These are phyloP conservation scores for Nesoenas mayeri DNA, from an alignment of 2,113 vertebrate genomes.

Conservation along the genomic window DNA sequence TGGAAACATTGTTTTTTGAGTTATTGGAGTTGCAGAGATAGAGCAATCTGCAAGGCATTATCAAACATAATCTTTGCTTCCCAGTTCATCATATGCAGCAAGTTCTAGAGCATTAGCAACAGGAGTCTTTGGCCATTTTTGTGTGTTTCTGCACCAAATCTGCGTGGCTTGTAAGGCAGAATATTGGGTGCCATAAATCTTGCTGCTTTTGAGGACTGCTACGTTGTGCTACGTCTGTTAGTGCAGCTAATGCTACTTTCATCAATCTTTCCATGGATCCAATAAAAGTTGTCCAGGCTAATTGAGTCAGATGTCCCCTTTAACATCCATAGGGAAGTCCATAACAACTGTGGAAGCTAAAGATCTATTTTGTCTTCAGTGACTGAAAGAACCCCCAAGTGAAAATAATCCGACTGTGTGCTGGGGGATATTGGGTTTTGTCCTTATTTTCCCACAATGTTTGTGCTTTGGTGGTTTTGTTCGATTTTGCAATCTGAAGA, in stretches of 20 bases:
- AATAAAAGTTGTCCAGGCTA: background rate
- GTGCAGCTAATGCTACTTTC: background rate
- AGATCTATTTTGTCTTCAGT: background rate
- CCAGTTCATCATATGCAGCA: background rate
- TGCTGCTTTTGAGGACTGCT: background rate
- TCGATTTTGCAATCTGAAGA: background rate
- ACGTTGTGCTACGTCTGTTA: no score
- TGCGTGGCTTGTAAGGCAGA: background rate
- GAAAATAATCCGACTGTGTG: background rate
- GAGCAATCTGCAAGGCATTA: background rate
- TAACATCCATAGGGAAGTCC: background rate
- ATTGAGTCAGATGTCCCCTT: background rate
- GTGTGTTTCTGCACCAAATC: background rate
- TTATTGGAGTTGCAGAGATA: background rate
- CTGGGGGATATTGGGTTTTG: background rate
- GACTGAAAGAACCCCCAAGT: background rate
- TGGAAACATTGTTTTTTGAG: background rate
- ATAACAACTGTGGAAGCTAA: background rate
- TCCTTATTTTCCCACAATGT: background rate
- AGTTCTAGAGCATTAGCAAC: background rate
- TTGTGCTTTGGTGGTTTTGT: background rate
- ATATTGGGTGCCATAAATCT: background rate
- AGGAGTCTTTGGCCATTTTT: accelerated
- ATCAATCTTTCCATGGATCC: background rate
- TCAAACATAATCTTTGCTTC: background rate